These are phyloP conservation scores for Micronisus gabar DNA, from an alignment of 2,113 vertebrate species.

Conservation along the genomic window DNA sequence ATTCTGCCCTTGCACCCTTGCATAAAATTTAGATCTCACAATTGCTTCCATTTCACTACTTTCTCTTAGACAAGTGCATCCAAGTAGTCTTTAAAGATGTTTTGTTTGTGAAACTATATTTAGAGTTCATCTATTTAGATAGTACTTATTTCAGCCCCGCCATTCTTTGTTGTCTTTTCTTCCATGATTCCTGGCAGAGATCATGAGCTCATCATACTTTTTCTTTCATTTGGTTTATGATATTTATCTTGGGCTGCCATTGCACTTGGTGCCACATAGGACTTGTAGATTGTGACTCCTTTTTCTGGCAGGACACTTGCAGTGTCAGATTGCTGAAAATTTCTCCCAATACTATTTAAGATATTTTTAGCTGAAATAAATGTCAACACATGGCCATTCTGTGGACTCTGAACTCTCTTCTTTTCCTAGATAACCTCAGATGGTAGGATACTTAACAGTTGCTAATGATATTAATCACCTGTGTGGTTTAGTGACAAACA, in stretches of 20 bases:
- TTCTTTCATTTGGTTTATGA: neutral
- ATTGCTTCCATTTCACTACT: neutral
- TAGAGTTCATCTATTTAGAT: neutral
- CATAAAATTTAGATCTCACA: neutral
- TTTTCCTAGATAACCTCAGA: neutral
- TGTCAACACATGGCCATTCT: neutral
- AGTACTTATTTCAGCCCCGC: neutral
- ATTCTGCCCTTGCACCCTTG: neutral
- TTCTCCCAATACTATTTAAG: neutral
- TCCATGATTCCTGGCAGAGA: constrained; percentile 6
- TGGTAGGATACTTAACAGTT: neutral
- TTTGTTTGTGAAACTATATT: neutral
- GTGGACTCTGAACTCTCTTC: neutral
- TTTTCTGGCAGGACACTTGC: neutral
- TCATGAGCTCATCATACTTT: neutral
- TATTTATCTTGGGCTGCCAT: neutral
- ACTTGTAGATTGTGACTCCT: neutral
- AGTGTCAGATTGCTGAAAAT: neutral
- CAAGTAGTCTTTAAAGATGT: neutral
- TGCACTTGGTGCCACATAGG: neutral
- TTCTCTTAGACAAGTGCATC: neutral
- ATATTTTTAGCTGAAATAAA: neutral
- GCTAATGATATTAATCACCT: neutral
- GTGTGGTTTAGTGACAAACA: neutral
- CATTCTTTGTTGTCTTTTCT: neutral